A percentile compares a stretch with the other conserved stretches of the same genome.
Evolutionary conservation across 1,140 invertebrate species (phyloP).

Genomic region (Carcinoscorpius rotundicauda): DNA sequence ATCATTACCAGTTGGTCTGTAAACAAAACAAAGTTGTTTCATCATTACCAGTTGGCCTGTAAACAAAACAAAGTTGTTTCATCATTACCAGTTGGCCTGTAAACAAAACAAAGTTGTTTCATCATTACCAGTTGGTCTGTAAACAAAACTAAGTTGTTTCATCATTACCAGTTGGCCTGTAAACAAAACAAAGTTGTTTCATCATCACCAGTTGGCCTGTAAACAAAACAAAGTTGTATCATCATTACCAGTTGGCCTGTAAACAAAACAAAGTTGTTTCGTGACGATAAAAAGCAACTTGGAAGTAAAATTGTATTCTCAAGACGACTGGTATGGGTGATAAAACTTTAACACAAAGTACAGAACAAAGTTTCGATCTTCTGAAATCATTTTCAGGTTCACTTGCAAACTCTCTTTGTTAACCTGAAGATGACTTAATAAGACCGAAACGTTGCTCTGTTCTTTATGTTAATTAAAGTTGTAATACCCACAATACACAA

Average conservation of each 20-base stretch:
- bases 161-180: conserved; percentile 74
- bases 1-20: conserved; percentile 74
- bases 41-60: conserved; percentile 74
- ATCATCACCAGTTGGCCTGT: conserved; percentile 74
- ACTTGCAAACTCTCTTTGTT: too few relatives aligned
- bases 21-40: conserved; percentile 47
- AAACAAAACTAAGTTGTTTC: conserved; percentile 47
- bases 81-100: conserved; percentile 74
- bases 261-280: not conserved
- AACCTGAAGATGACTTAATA: too few relatives aligned
- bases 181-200: conserved; percentile 47
- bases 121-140: conserved; percentile 74
- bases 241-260: conserved; percentile 74
- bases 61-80: conserved; percentile 47
- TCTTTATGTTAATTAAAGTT: too few relatives aligned
- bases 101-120: conserved; percentile 47
- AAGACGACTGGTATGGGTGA: too few relatives aligned
- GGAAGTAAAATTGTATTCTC: too few relatives aligned
- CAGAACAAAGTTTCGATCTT: too few relatives aligned
- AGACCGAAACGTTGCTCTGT: too few relatives aligned
- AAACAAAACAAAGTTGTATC: conserved; percentile 41
- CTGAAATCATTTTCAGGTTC: too few relatives aligned
- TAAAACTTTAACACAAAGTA: too few relatives aligned
- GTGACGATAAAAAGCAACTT: too few relatives aligned
- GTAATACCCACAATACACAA: too few relatives aligned